Evolutionary conservation across 92 coral and sea anemone genomes (phyloP).

Genomic region (Meandrina meandrites): DNA sequence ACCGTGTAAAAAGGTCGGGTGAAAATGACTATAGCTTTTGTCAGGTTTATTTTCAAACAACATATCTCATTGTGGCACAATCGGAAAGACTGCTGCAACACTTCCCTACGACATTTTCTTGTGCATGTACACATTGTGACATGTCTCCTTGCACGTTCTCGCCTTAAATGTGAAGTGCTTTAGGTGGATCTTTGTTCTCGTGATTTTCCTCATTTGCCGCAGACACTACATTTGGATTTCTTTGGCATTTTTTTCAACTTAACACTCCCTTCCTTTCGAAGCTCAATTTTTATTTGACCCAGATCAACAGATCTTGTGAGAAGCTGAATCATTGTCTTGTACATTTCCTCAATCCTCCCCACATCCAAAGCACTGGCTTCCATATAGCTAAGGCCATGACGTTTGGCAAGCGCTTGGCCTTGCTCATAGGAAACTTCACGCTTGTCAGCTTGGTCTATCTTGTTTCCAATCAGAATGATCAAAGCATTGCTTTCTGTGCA

Average conservation of each 20-base stretch:
- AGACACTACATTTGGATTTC: not conserved
- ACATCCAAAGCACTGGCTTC: conserved; percentile 71
- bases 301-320: conserved; percentile 61
- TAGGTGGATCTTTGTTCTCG: not conserved
- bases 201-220: not conserved
- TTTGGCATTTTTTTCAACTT: conserved; percentile 1
- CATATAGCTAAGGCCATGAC: conserved; percentile 56
- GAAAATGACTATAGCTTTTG: too few relatives aligned
- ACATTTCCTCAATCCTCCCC: conserved; percentile 65
- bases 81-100: too few relatives aligned
- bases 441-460: conserved; percentile 49
- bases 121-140: too few relatives aligned
- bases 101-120: too few relatives aligned
- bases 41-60: too few relatives aligned
- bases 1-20: too few relatives aligned
- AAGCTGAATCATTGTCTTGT: conserved; percentile 53
- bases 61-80: too few relatives aligned
- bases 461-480: conserved; percentile 74
- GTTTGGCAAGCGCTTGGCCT: conserved; percentile 55
- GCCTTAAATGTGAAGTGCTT: too few relatives aligned
- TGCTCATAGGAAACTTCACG: conserved; percentile 46
- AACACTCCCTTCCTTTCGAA: conserved; percentile 15
- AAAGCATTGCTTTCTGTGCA: conserved; percentile 50
- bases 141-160: too few relatives aligned
- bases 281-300: conserved; percentile 46